A percentile compares a stretch with the other conserved stretches of the same genome.
Evolutionary conservation across 2,113 vertebrate genomes (phyloP).

Genomic region (Damaliscus lunatus): DNA sequence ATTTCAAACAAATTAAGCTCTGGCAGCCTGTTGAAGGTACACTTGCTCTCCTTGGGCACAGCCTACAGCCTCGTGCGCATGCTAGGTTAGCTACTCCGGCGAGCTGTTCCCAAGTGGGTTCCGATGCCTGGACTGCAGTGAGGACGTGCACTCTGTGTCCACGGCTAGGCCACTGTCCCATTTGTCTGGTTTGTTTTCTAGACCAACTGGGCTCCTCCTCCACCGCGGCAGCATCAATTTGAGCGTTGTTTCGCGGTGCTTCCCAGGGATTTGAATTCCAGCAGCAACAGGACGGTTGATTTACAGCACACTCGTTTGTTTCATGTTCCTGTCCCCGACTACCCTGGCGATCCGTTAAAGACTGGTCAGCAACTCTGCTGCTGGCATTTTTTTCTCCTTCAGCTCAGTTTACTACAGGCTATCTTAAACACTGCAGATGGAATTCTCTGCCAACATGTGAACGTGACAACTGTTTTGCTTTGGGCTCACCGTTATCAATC

Average conservation of each 20-base stretch:
- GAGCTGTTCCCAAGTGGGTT: neutral
- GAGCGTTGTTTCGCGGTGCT: neutral
- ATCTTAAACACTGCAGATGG: neutral
- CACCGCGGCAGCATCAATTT: neutral
- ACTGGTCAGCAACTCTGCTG: neutral
- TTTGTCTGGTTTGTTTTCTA: slow-evolving; percentile 3
- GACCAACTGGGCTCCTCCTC: neutral
- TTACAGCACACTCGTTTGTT: neutral
- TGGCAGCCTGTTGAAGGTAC: neutral
- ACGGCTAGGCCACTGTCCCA: neutral
- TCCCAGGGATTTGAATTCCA: slow-evolving; percentile 12
- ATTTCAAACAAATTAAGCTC: neutral
- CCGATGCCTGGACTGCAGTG: neutral
- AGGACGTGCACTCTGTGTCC: neutral
- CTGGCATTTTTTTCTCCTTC: neutral
- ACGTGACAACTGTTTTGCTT: neutral
- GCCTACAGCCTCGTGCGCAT: neutral
- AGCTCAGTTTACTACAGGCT: neutral
- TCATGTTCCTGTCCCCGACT: neutral
- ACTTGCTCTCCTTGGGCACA: neutral
- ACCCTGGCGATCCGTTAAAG: neutral
- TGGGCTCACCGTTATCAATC: neutral
- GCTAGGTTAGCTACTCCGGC: neutral
- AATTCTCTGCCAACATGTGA: neutral
- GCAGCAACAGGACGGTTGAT: neutral